Percentiles rank a stretch among this genome's conserved stretches.
These are phyloP conservation scores for Eurystomus gularis DNA, from an alignment of 2,113 vertebrate genomes.

Conservation along the genomic window DNA sequence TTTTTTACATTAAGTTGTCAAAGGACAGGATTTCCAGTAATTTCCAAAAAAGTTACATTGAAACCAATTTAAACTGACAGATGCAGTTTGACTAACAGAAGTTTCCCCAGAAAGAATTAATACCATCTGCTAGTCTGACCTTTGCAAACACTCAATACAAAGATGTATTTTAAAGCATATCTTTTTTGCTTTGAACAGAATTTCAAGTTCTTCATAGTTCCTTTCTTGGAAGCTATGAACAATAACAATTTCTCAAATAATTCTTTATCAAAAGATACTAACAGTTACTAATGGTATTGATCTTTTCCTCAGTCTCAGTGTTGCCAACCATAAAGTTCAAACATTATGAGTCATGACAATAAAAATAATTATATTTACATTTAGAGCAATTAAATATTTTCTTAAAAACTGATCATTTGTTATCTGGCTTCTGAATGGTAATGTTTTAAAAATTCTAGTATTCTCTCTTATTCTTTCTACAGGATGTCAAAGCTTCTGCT, in stretches of 20 bases:
- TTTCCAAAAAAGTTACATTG: background rate
- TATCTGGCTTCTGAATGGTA: background rate
- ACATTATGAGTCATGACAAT: background rate
- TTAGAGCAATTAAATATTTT: background rate
- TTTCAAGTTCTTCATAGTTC: background rate
- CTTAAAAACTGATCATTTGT: background rate
- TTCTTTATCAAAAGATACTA: background rate
- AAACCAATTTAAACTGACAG: background rate
- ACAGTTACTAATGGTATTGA: background rate
- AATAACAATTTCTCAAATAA: background rate
- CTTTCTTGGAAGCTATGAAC: background rate
- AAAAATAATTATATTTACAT: background rate
- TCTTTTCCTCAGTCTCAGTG: background rate
- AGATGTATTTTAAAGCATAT: background rate
- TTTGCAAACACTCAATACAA: background rate
- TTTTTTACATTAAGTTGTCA: background rate
- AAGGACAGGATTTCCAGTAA: background rate
- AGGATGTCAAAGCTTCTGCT: background rate
- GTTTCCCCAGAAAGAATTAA: background rate
- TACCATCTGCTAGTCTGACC: background rate
- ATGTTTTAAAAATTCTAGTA: background rate
- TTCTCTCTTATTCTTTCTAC: background rate
- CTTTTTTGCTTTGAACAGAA: background rate
- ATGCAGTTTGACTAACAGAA: background rate
- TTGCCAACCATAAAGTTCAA: background rate